Base-by-base conservation (phyloP, 2,113 vertebrate genomes). In the Maccullochella peelii region DNA sequence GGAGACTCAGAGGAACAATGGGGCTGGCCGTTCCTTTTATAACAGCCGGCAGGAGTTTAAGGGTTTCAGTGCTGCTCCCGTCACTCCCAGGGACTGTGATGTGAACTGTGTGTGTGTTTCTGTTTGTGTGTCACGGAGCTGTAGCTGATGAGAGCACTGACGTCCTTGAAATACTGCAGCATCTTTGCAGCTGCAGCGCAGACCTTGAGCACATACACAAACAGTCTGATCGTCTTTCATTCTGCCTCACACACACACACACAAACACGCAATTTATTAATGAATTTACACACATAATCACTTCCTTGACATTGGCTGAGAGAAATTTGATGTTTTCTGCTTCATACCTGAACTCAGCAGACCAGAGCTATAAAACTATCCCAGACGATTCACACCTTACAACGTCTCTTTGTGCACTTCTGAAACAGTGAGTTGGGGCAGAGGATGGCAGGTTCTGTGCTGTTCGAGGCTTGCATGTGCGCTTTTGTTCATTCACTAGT, bases 91-190 rank as follows among this genome's bases (percentile, higher is more conserved):
- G 44, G 76, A 80, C 57, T 72, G 73, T 86, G 87, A 89, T 44
- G 62, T 69, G 16, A 77, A 72, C 18, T 70, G 42, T 42, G 38
- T 16, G 30, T 72, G 47, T 38, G 61, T 30, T 42, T 79, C 23
- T 87, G 76, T 73, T 50, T 30, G 80, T 78, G 83, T 80, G 80
- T 82, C 62, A 49, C 5, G 2, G 54, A 59, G 58, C 58, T 89
- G 82, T 55, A 69, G 83, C 74, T 86, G 79, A 88, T 12, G 42
- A 74, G 57, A 65, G 59, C 25, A 7, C 84, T 87, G 77, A 86
- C 15, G 71, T 88, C 79, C 70, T 74, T 82, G 44, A 89, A 86
- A 91, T 52, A 85, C 84, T 85, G 87, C 84, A 86, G 82, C 59
- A 16, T 84, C 67, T 81, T 59, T 74, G 57, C 71, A 80, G 78